phyloP scores from a whole-genome alignment of 2,113 vertebrate genomes.

The Ranitomeya imitator region DNA sequence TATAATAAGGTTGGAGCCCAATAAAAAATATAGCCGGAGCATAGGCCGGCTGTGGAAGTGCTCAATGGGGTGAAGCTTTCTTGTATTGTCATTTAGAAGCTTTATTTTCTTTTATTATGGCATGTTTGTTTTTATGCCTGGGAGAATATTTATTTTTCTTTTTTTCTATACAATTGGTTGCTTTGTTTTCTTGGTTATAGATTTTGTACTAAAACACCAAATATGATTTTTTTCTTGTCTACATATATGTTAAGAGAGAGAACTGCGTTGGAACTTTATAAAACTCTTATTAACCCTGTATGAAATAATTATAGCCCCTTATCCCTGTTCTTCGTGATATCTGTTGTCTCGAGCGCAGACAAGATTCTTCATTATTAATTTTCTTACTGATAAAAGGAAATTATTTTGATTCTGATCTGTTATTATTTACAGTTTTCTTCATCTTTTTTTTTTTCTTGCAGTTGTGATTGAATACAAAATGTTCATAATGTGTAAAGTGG shows the following conservation, averaged over 20 bases:
- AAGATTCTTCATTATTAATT: too few relatives aligned
- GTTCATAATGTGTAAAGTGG: too few relatives aligned
- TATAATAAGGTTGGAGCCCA: slow-evolving; percentile 45
- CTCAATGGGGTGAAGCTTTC: not conserved
- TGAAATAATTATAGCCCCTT: too few relatives aligned
- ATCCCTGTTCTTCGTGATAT: too few relatives aligned
- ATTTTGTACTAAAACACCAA: not conserved
- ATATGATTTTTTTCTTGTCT: not conserved
- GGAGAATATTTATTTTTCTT: not conserved
- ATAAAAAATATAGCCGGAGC: slow-evolving; percentile 23
- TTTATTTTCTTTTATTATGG: not conserved
- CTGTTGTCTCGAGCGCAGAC: too few relatives aligned
- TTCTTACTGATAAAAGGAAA: too few relatives aligned
- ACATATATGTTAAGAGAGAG: not conserved
- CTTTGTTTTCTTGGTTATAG: not conserved
- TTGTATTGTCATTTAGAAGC: not conserved
- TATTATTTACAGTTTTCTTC: too few relatives aligned
- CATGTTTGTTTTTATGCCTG: not conserved
- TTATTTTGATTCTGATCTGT: too few relatives aligned
- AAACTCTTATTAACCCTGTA: not conserved
- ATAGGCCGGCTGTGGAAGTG: not conserved
- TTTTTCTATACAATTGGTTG: not conserved
- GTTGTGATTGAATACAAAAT: too few relatives aligned
- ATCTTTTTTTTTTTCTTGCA: too few relatives aligned
- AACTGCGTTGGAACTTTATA: not conserved